These are phyloP conservation scores for Philopotamus ludificatus DNA, from an alignment of 1,140 invertebrate species.

Conservation along the genomic window DNA sequence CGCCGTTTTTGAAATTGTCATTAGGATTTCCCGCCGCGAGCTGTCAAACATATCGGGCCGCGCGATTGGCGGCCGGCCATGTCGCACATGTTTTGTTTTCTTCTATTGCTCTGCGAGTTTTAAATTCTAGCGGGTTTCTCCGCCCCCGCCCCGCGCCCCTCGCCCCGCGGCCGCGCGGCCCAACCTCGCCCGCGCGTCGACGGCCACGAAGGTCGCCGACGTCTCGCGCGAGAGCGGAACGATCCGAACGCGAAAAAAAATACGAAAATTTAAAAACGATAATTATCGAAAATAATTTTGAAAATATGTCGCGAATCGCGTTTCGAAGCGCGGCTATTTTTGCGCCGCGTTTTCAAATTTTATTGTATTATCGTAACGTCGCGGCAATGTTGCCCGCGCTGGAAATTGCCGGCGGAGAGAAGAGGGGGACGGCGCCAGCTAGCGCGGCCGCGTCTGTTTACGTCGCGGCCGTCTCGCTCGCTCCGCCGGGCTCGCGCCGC, in stretches of 20 bases:
- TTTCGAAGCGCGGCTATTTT: too few species aligned
- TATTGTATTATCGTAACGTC: too few species aligned
- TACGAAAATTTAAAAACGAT: slow-evolving; percentile 7
- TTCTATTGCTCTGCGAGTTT: slow-evolving; percentile 39
- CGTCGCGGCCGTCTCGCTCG: background rate
- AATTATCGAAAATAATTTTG: too few species aligned
- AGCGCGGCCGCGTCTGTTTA: too few species aligned
- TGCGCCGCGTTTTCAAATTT: background rate
- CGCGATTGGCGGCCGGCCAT: slow-evolving; percentile 36
- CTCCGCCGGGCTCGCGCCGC: too few species aligned
- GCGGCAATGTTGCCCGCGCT: too few species aligned
- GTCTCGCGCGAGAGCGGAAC: background rate
- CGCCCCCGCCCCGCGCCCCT: slow-evolving; percentile 12
- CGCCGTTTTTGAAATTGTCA: background rate
- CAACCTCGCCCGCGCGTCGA: slow-evolving; percentile 17
- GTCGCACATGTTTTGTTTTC: slow-evolving; percentile 43
- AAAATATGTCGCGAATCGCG: too few species aligned
- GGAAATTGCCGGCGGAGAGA: too few species aligned
- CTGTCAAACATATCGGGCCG: slow-evolving; percentile 35
- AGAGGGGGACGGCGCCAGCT: too few species aligned
- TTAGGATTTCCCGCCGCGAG: slow-evolving; percentile 28
- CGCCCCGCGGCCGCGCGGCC: slow-evolving; percentile 17
- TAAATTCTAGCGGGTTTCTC: slow-evolving; percentile 43
- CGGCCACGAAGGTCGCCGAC: too few species aligned
- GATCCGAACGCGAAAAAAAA: slow-evolving; percentile 3